Evolutionary conservation across 2,113 vertebrate genomes (phyloP).

Genomic region (Campylorhamphus procurvoides): DNA sequence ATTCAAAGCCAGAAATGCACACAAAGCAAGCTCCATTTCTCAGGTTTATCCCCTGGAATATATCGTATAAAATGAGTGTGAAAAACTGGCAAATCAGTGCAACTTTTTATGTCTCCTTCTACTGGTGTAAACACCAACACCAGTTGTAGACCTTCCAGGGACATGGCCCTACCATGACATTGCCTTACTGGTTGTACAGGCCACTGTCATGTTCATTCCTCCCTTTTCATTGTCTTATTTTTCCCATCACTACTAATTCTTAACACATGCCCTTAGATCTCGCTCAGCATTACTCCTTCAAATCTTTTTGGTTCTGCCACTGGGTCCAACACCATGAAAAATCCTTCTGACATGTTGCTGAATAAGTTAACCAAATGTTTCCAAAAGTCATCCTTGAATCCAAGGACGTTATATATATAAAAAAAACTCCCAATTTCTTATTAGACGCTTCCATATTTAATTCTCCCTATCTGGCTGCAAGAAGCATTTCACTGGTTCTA

Average conservation of each 20-base stretch:
- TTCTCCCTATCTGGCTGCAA: not conserved
- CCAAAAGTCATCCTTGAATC: not conserved
- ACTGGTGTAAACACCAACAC: not conserved
- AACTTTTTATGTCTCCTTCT: not conserved
- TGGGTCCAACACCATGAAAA: not conserved
- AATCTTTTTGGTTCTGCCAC: not conserved
- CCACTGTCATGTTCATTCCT: not conserved
- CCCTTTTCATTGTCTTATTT: not conserved
- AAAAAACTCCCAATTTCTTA: not conserved
- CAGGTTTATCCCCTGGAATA: not conserved
- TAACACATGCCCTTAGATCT: not conserved
- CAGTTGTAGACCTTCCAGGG: not conserved
- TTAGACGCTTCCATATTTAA: not conserved
- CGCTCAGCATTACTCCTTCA: not conserved
- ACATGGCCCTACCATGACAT: not conserved
- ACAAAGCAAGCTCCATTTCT: not conserved
- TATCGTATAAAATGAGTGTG: not conserved
- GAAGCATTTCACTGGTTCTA: not conserved
- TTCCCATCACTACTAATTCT: not conserved
- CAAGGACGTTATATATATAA: not conserved
- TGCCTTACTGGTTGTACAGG: not conserved
- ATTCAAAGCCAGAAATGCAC: not conserved
- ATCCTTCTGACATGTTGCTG: not conserved
- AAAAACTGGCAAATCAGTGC: not conserved
- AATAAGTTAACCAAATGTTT: not conserved